Evolutionary conservation across 2,113 vertebrate species (phyloP), one percentile per base, ranked within the genome.

Genomic region (Oreotrochilus melanogaster): DNA sequence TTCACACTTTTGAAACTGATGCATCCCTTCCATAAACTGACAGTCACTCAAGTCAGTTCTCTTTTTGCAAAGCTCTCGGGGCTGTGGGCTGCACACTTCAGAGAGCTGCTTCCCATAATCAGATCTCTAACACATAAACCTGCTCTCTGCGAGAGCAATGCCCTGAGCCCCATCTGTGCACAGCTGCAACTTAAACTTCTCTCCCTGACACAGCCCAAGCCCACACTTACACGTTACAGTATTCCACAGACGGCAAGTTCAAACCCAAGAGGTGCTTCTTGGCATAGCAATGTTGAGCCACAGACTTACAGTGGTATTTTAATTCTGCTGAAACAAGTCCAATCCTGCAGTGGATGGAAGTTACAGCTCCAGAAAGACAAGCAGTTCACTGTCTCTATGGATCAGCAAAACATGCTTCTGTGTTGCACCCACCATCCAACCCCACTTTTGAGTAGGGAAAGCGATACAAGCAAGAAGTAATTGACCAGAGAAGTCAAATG

Each of bases 171-270:
- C 21, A 30, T 37, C 7, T 79, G 42, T 50, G 72, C 42, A 35
- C 37, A 85, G 62, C 24, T 61, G 39, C 24, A 92, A 82, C 56
- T 70, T 47, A 56, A 86, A 61, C 27, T 58, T 84, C 64, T 50
- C 23, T 88, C 65, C 48, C 17, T 65, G 37, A 93, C 1, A 70
- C 18, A 74, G 51, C 30, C 67, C 56, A 72, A 91, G 35, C 28
- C 78, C 53, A 42, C 0, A 0, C 62, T 45, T 28, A 57, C 21
- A 54, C 0, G 1, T 57, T 53, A 35, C 1, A 0, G 39, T 39
- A 64, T 62, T 87, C 47, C 39, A 56, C 33, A 12, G 47, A 70
- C 25, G 78, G 31, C 72, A 47, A 0, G 1, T 31, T 84, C 51
- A 73, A 78, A 83, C 14, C 0, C 1, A 91, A n/a, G 71, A 57